Base-by-base conservation (phyloP, 2,113 vertebrate species). In the Lates calcarifer region DNA sequence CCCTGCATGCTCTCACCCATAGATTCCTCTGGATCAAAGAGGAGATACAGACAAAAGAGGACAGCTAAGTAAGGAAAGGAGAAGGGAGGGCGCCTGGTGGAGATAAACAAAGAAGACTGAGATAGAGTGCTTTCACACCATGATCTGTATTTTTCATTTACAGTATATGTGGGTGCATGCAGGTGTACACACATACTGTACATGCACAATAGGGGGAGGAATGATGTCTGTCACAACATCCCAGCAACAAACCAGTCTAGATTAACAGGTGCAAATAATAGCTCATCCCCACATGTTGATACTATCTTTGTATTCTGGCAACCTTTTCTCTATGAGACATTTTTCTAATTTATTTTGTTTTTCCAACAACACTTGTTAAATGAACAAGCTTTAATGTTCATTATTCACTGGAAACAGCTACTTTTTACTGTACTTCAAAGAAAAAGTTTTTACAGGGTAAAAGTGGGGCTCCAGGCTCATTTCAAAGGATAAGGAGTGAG, bases 261-360 rank as follows among this genome's bases (percentile, higher is more conserved):
- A 75, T 60, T 43, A 77, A 53, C 86, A 82, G 78, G 81, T 83
- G 78, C 63, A 53, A 55, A 66, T 41, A 41, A 47, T 43, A 39
- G 77, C 18, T 83, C 80, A 28, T 13, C 8, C 6, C 14, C 8
- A 17, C n/a, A 18, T 15, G 3, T n/a, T 55, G 17, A 0, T 12
- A 41, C 4, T n/a, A 2, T 31, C 39, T 57, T 26, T 18, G 20
- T 37, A 35, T 53, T 9, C 3, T 43, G 49, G 7, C 49, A 6
- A 11, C 8, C 17, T 47, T 17, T 17, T 6, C 45, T 47, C 45
- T 47, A 6, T 18, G 45, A 6, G 20, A 47, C 14, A 5, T 17
- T 6, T 9, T 37, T 9, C 35, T 37, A 43, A 43, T 43, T 15
- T 43, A 14, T 43, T 43, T 43, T 43, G 13, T n/a, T n/a, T n/a